These are phyloP conservation scores for Drosophila testacea DNA, from an alignment of 2,888 invertebrate species.

Conservation along the genomic window DNA sequence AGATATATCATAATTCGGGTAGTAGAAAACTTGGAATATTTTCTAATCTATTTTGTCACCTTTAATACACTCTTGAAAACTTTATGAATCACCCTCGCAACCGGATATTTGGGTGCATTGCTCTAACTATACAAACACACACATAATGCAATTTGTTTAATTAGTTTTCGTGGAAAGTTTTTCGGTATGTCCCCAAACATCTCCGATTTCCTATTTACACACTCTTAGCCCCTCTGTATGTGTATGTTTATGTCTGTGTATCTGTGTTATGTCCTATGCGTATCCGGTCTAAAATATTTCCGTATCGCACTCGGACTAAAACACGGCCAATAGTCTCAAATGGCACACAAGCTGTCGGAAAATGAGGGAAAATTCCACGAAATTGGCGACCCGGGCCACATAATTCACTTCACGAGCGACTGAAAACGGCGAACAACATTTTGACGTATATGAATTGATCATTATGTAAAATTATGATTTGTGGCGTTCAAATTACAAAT, in stretches of 20 bases:
- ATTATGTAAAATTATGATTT: constrained; percentile 82
- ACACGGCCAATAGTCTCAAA: constrained; percentile 36
- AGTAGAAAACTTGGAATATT: background rate
- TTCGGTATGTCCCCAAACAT: constrained; percentile 13
- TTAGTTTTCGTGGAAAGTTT: constrained; percentile 69
- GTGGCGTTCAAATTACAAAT: constrained; percentile 80
- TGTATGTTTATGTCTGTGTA: constrained; percentile 8
- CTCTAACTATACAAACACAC: constrained; percentile 32
- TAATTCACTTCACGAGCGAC: constrained; percentile 57
- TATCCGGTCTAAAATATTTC: constrained; percentile 48
- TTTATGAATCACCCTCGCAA: constrained; percentile 38
- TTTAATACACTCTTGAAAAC: background rate
- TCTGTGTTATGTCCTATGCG: constrained; percentile 29
- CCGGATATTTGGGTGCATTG: constrained; percentile 52
- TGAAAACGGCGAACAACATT: constrained; percentile 50
- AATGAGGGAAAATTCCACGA: constrained; percentile 45
- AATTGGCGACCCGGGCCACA: constrained; percentile 50
- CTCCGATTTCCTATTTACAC: constrained; percentile 3
- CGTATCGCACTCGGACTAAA: constrained; percentile 27
- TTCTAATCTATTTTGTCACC: background rate
- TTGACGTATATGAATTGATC: constrained; percentile 81
- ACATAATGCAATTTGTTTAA: constrained; percentile 72
- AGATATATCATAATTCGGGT: too few species aligned
- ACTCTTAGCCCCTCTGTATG: background rate
- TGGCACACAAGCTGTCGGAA: constrained; percentile 20